Conservation (phyloP, 92 coral and sea anemone genomes). For the Montipora capitata region DNA sequence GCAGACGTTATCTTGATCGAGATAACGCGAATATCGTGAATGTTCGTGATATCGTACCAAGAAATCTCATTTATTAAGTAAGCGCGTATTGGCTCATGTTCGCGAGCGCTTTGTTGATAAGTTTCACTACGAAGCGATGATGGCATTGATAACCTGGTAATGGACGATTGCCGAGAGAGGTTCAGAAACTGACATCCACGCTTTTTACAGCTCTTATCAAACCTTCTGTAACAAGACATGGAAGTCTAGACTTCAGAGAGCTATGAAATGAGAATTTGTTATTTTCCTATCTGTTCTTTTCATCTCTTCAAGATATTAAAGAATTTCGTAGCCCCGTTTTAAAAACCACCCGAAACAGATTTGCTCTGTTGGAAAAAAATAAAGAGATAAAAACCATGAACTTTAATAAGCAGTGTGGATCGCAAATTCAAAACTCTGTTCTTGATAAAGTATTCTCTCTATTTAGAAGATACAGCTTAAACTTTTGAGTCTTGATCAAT, state of each 20-base stretch:
- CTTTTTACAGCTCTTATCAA: slow-evolving; percentile 42
- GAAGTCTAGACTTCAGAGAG: slow-evolving; percentile 28
- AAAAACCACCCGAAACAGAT: neutral
- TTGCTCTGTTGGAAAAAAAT: neutral
- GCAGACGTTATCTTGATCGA: slow-evolving; percentile 46
- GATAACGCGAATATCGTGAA: slow-evolving; percentile 44
- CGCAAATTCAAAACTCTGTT: neutral
- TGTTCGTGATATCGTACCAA: slow-evolving; percentile 34
- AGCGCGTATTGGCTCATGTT: slow-evolving; percentile 44
- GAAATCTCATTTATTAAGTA: slow-evolving; percentile 40
- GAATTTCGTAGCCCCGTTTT: neutral
- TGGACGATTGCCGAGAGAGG: slow-evolving; percentile 37
- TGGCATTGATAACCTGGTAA: slow-evolving; percentile 19
- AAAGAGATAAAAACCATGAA: neutral
- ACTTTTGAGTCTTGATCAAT: slow-evolving; percentile 16
- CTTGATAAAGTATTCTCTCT: neutral
- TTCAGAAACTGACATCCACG: slow-evolving; percentile 29
- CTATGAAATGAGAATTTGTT: slow-evolving; percentile 14
- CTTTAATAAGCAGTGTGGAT: neutral
- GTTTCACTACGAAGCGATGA: slow-evolving; percentile 28
- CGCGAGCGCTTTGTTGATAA: slow-evolving; percentile 40
- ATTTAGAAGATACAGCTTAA: neutral
- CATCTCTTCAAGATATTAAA: neutral
- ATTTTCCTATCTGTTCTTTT: slow-evolving; percentile 7
- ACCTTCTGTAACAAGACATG: slow-evolving; percentile 37